A percentile compares a stretch with the other conserved stretches of the same genome.
Evolutionary conservation across 2,113 vertebrate genomes (phyloP).

Genomic region (Calcarius ornatus): DNA sequence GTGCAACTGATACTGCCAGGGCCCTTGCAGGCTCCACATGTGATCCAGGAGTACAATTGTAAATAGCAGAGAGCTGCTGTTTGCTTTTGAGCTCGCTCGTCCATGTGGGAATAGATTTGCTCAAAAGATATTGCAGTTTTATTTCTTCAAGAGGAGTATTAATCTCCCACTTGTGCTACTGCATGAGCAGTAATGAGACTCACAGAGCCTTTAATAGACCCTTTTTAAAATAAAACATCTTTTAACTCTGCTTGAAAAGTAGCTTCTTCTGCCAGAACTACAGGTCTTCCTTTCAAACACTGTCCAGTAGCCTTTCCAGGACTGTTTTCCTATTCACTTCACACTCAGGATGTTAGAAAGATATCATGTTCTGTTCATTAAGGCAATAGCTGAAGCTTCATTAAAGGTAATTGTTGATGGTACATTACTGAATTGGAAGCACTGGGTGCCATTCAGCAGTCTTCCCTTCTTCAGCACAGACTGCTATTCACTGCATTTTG

Average conservation of each 20-base stretch:
- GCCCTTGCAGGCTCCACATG: neutral
- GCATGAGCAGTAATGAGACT: neutral
- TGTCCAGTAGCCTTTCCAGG: neutral
- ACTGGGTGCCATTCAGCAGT: neutral
- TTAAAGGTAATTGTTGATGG: neutral
- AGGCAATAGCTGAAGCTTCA: neutral
- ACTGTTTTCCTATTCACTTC: neutral
- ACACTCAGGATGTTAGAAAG: neutral
- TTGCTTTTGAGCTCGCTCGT: neutral
- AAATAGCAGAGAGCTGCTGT: neutral
- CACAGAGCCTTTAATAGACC: rapidly evolving
- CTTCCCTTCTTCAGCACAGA: neutral
- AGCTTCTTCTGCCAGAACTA: neutral
- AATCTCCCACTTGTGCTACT: neutral
- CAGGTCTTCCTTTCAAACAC: neutral
- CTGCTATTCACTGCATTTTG: neutral
- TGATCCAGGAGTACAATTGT: neutral
- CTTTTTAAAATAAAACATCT: neutral
- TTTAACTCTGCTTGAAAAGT: neutral
- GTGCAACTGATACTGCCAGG: neutral
- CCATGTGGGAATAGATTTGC: neutral
- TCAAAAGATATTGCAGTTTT: neutral
- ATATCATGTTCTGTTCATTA: neutral
- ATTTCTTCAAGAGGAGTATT: neutral
- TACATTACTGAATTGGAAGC: neutral